These are phyloP conservation scores for Sebastes kiyomatsui DNA, from an alignment of 2,797 vertebrate genomes.

Conservation along the genomic window DNA sequence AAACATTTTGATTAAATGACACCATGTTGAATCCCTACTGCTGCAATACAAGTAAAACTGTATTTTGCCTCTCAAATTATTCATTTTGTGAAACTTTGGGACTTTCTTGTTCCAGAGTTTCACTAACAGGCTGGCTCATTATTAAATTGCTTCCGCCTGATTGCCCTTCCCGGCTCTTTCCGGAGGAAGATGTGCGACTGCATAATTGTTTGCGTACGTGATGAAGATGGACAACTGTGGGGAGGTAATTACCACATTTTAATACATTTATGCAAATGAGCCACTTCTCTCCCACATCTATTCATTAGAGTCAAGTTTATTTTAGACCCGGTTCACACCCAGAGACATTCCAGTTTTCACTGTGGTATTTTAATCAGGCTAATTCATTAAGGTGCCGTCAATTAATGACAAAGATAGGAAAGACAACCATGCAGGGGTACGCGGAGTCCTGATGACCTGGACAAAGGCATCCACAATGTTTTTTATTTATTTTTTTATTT, in stretches of 20 bases:
- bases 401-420: not conserved
- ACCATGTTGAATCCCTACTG: not conserved
- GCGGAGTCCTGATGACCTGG: not conserved
- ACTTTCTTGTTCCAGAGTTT: not conserved
- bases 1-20: not conserved
- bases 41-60: not conserved
- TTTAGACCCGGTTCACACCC: not conserved
- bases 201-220: not conserved
- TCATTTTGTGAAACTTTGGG: not conserved
- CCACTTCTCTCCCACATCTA: not conserved
- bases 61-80: not conserved
- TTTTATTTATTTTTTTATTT: not conserved
- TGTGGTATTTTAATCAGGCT: conserved; percentile 2
- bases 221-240: conserved; percentile 4
- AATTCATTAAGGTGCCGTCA: not conserved
- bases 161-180: not conserved
- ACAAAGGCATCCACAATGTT: not conserved
- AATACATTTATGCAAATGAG: conserved; percentile 16
- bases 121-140: not conserved
- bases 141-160: not conserved
- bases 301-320: not conserved
- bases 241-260: conserved; percentile 10
- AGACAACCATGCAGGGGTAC: not conserved
- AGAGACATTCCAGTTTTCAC: not conserved
- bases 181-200: not conserved